These are phyloP conservation scores for Sebastes paucispinis DNA, from an alignment of 2,797 vertebrate genomes.

Conservation along the genomic window DNA sequence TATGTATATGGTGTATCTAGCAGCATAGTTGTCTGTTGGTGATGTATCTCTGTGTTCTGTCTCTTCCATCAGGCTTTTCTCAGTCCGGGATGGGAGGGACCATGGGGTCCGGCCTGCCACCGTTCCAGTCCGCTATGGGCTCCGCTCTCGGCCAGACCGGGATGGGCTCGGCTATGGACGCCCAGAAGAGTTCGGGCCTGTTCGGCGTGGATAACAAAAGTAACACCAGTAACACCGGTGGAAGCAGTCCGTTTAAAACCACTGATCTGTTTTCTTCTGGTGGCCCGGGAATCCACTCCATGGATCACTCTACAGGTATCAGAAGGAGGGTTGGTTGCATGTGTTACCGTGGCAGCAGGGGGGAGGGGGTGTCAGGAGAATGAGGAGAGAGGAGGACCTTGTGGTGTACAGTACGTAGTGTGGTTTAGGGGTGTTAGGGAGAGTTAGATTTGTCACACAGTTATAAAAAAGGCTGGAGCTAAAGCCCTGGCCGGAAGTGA, in stretches of 20 bases:
- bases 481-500: not conserved
- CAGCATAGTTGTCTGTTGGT: not conserved
- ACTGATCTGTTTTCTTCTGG: conserved; percentile 56
- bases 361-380: not conserved
- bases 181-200: conserved; percentile 72
- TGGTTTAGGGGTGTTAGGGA: not conserved
- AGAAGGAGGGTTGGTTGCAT: conserved; percentile 35
- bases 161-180: conserved; percentile 60
- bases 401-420: too few species aligned
- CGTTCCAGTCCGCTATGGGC: conserved; percentile 75
- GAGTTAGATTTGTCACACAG: not conserved
- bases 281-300: conserved; percentile 57
- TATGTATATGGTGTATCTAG: not conserved
- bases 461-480: not conserved
- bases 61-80: conserved; percentile 73
- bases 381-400: not conserved
- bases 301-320: conserved; percentile 76
- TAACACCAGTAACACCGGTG: conserved; percentile 46
- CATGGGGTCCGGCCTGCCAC: conserved; percentile 68
- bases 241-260: conserved; percentile 64
- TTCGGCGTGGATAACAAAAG: conserved; percentile 75
- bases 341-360: not conserved
- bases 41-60: conserved; percentile 22
- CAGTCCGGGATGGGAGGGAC: conserved; percentile 73
- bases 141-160: conserved; percentile 60